Evolutionary conservation across 2,888 invertebrate species (phyloP).

Genomic region (Eupithecia vulgata): DNA sequence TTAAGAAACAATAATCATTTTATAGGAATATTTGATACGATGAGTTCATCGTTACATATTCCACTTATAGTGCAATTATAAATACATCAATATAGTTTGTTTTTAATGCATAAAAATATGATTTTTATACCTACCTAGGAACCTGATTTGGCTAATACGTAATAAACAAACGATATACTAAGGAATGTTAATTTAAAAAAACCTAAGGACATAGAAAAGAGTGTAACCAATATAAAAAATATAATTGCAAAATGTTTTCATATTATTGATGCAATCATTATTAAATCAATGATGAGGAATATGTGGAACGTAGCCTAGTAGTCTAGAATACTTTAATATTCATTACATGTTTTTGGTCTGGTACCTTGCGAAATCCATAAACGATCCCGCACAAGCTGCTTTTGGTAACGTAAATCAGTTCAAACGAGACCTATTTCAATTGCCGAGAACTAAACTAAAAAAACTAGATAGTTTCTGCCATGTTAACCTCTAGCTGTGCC

Average conservation of each 20-base stretch:
- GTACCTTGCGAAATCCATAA: background rate
- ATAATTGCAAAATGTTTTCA: background rate
- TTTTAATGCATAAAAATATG: background rate
- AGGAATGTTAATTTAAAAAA: too few relatives aligned
- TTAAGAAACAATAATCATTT: background rate
- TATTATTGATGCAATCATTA: background rate
- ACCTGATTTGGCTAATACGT: background rate
- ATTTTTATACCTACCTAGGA: background rate
- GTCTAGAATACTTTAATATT: background rate
- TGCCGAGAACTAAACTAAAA: too few relatives aligned
- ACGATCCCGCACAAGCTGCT: background rate
- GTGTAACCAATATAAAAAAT: background rate
- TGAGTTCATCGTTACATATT: slow-evolving; percentile 25
- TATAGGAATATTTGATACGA: background rate
- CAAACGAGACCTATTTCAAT: too few relatives aligned
- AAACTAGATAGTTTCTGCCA: too few relatives aligned
- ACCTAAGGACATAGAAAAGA: too few relatives aligned
- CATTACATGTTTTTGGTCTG: background rate
- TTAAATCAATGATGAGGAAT: background rate
- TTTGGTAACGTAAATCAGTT: background rate
- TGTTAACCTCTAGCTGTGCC: too few relatives aligned
- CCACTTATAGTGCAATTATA: slow-evolving; percentile 14
- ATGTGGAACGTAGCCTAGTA: background rate
- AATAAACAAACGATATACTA: too few relatives aligned
- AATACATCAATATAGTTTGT: slow-evolving; percentile 9